These are phyloP conservation scores for Columbina picui DNA, from an alignment of 2,113 vertebrate species.

Conservation along the genomic window DNA sequence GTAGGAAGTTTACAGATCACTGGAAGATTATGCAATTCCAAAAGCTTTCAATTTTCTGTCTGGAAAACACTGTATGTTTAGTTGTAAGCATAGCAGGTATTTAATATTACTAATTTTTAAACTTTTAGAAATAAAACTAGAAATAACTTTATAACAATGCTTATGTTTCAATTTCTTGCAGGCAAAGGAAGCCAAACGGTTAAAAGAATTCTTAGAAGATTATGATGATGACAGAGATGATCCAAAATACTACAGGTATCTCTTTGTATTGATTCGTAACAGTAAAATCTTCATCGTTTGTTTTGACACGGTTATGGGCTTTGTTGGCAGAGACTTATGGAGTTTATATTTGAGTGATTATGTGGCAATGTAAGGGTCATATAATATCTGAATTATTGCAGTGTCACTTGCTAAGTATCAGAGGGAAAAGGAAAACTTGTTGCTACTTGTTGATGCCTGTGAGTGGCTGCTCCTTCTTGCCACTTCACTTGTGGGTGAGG, in stretches of 20 bases:
- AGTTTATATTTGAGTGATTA: not conserved
- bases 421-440: not conserved
- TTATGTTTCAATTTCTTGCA: conserved; percentile 49
- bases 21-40: not conserved
- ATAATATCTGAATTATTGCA: not conserved
- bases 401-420: not conserved
- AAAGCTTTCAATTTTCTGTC: not conserved
- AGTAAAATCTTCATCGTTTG: not conserved
- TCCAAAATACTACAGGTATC: conserved; percentile 95
- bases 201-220: conserved; percentile 98
- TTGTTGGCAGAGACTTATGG: not conserved
- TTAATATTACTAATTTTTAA: not conserved
- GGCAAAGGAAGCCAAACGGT: conserved; percentile 95
- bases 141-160: not conserved
- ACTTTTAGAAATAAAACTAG: not conserved
- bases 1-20: not conserved
- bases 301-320: not conserved
- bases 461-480: not conserved
- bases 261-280: not conserved
- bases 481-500: not conserved
- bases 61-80: not conserved
- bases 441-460: not conserved
- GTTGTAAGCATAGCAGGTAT: not conserved
- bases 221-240: conserved; percentile 98
- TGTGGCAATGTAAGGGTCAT: not conserved